Percentiles rank a stretch among this genome's conserved stretches.
These are phyloP conservation scores for Cygnus buccinator DNA, from an alignment of 2,113 vertebrate species.

Conservation along the genomic window DNA sequence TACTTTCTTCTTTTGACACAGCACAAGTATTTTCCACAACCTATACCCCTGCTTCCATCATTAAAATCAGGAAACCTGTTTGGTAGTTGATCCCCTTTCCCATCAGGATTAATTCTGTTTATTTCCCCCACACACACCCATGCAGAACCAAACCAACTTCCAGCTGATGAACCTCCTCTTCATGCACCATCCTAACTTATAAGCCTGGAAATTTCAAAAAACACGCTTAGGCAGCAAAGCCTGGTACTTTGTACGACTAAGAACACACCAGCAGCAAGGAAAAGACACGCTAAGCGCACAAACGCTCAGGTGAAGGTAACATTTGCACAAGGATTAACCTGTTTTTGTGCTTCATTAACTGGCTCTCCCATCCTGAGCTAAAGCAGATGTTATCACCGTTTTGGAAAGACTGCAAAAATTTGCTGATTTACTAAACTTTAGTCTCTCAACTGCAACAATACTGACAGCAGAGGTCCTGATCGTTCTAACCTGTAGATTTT, in stretches of 20 bases:
- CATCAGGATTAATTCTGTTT: background rate
- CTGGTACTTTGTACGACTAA: background rate
- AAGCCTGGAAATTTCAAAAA: background rate
- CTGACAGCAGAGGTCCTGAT: background rate
- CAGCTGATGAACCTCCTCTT: background rate
- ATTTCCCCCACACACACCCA: background rate
- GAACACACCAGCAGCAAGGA: background rate
- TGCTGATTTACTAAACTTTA: background rate
- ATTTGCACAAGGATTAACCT: background rate
- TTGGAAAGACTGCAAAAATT: background rate
- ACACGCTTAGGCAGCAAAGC: background rate
- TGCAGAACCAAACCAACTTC: fast-evolving
- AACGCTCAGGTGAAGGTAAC: background rate
- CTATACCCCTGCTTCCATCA: background rate
- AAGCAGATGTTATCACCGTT: background rate
- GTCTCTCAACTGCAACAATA: background rate
- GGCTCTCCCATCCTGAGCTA: background rate
- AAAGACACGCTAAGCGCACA: background rate
- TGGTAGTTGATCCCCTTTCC: background rate
- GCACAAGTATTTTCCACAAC: background rate
- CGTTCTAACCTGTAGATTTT: background rate
- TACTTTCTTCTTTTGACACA: background rate
- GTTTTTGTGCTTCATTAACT: background rate
- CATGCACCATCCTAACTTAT: background rate
- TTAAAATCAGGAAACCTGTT: background rate